Evolutionary conservation across 2,113 vertebrate genomes (phyloP), one percentile per base, ranked within the genome.

Genomic region (Gopherus evgoodei): DNA sequence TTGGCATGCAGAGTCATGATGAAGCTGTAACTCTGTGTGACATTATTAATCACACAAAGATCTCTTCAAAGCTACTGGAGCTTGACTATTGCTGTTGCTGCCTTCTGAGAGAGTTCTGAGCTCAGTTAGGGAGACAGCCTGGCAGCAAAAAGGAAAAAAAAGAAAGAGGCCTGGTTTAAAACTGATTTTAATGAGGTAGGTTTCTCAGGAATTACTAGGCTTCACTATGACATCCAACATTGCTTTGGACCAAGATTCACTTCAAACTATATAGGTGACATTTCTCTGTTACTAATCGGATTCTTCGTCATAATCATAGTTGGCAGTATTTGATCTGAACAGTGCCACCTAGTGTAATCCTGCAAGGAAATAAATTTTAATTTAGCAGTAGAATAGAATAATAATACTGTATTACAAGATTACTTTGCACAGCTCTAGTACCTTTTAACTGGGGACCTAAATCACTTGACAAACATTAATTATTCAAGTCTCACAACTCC

Each of bases 21-120:
- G 83, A 96, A 91, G 89, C 88, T 81, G 31, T 81, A 81, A 62
- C 84, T 54, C 31, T 75, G 52, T 29, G 91, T 90, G 56, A 87
- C 90, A 25, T 65, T 95, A 97, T 86, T 94, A 94, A 96, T 87
- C 81, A 52, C 83, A 31, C 9, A 91, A 90, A 93, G 81, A 76
- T 94, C 90, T 85, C 91, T 91, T 94, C 93, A 95, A 56, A 91
- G 90, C 95, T 82, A 80, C 89, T 72, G 82, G 84, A 94, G 90
- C 91, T 93, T 91, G 76, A 93, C 75, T 88, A 42, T 56, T 52
- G 88, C 76, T 16, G 79, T 84, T 88, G 75, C 35, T 90, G 90
- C 81, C 90, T 81, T 89, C 62, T 90, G 86, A 86, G 59, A 94
- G 49, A 78, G 49, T 65, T 54, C 44, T 87, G 87, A 92, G 83